Conservation (phyloP, 2,888 invertebrate genomes). For the Cynaeus angustus region DNA sequence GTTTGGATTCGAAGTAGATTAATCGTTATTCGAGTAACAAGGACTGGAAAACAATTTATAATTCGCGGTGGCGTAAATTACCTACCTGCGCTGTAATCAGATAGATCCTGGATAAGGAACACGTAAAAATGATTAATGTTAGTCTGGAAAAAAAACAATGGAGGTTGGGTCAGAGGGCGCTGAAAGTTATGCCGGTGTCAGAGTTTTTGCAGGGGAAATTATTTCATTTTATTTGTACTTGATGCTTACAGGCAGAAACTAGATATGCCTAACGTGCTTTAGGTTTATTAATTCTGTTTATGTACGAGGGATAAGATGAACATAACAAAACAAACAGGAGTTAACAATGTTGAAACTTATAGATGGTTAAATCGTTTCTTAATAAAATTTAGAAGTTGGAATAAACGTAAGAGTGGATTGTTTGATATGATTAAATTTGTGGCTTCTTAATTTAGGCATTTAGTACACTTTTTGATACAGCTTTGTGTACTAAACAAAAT, state of each 20-base stretch:
- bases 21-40: slow-evolving; percentile 21
- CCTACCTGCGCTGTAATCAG: slow-evolving; percentile 31
- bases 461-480: too few species aligned
- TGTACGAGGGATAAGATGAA: too few species aligned
- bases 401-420: too few species aligned
- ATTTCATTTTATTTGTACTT: background rate
- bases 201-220: background rate
- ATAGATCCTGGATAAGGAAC: slow-evolving; percentile 37
- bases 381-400: too few species aligned
- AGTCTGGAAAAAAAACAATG: slow-evolving; percentile 1
- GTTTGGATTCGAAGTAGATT: slow-evolving; percentile 5
- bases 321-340: too few species aligned
- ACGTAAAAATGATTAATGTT: slow-evolving; percentile 44
- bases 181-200: slow-evolving; percentile 4
- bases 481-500: too few species aligned
- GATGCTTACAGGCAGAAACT: background rate
- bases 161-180: background rate
- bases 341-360: too few species aligned
- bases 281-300: too few species aligned
- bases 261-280: too few species aligned
- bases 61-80: slow-evolving; percentile 22
- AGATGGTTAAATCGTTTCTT: too few species aligned
- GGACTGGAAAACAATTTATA: slow-evolving; percentile 38
- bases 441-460: too few species aligned
- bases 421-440: too few species aligned